Conservation (phyloP, 1,140 invertebrate species). For the Sarcophaga bullata region DNA sequence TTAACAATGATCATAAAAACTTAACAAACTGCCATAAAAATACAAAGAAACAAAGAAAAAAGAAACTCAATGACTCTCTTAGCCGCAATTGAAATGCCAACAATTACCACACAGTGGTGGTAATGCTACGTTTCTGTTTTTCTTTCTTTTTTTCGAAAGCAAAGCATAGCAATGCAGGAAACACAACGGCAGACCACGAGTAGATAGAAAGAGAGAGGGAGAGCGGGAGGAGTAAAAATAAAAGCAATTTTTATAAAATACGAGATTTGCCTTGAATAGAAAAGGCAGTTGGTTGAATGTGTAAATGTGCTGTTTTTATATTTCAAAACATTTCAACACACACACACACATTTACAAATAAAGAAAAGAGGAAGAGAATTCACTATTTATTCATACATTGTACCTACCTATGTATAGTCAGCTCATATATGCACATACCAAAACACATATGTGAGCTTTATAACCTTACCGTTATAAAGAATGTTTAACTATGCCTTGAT, state of each 20-base stretch:
- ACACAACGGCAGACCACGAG: neutral
- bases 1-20: slow-evolving; percentile 35
- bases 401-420: too few relatives aligned
- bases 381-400: too few relatives aligned
- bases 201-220: neutral
- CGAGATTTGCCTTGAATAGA: slow-evolving; percentile 34
- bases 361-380: too few relatives aligned
- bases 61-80: slow-evolving; percentile 40
- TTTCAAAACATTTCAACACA: neutral
- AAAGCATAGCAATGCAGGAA: neutral
- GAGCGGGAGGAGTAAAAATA: too few relatives aligned
- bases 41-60: too few relatives aligned
- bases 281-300: neutral
- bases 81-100: slow-evolving; percentile 41
- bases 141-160: neutral
- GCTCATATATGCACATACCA: too few relatives aligned
- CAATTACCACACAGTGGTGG: slow-evolving; percentile 25
- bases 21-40: slow-evolving; percentile 33
- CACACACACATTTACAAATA: neutral
- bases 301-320: too few relatives aligned
- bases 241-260: slow-evolving; percentile 23
- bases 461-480: neutral
- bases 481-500: neutral
- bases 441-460: neutral
- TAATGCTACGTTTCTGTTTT: neutral